A percentile compares a stretch with the other conserved stretches of the same genome.
These are phyloP conservation scores for Ameiurus melas DNA, from an alignment of 2,113 vertebrate genomes.

Conservation along the genomic window DNA sequence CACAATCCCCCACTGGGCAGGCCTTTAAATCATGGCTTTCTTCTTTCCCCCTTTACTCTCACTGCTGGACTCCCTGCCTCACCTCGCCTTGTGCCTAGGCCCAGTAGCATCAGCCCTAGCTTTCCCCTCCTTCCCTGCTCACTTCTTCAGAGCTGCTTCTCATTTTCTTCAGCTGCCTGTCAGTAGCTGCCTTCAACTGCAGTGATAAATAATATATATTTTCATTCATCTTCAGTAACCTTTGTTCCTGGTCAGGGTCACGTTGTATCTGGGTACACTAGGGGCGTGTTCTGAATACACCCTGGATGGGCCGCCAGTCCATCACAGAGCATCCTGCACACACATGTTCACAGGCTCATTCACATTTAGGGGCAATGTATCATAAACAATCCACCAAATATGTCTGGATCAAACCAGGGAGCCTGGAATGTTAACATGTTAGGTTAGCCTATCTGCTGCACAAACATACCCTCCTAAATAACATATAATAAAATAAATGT, in stretches of 20 bases:
- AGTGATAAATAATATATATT: not conserved
- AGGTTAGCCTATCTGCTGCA: not conserved
- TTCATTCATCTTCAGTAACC: not conserved
- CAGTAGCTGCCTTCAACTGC: not conserved
- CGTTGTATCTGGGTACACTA: not conserved
- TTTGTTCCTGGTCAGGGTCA: not conserved
- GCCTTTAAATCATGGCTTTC: constrained; percentile 66
- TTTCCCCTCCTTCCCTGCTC: constrained; percentile 29
- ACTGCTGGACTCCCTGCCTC: constrained; percentile 34
- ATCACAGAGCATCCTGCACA: not conserved
- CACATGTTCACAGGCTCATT: not conserved
- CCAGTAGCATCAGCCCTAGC: constrained; percentile 36
- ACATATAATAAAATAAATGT: no score
- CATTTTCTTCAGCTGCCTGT: not conserved
- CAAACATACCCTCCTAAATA: not conserved
- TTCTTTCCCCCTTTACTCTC: constrained; percentile 35
- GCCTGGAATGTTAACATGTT: not conserved
- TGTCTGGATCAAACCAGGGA: not conserved
- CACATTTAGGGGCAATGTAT: not conserved
- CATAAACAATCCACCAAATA: no score
- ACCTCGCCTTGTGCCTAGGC: constrained; percentile 42
- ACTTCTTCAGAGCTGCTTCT: not conserved
- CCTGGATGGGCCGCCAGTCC: not conserved
- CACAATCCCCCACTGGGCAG: constrained; percentile 72
- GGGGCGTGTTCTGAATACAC: not conserved